Percentiles rank a stretch among this genome's conserved stretches.
phyloP scores from a whole-genome alignment of 2,797 vertebrate genomes.

The Saxicola maurus region DNA sequence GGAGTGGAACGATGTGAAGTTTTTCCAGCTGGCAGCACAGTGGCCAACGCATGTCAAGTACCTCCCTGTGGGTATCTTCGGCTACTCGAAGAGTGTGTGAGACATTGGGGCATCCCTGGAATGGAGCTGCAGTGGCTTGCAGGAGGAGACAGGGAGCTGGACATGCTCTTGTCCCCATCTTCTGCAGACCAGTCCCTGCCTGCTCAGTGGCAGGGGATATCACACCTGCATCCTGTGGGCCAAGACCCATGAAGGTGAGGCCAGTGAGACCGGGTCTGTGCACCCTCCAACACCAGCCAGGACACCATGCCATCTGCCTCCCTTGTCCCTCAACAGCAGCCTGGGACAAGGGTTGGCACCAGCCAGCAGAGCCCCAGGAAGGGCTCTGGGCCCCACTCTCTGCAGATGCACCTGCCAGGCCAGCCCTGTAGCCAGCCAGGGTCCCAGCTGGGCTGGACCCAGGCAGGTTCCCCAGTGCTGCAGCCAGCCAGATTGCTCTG shows the following conservation, averaged over 20 bases:
- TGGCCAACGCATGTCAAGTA: constrained; percentile 91
- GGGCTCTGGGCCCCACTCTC: not conserved
- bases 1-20: constrained; percentile 92
- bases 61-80: constrained; percentile 88
- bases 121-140: not conserved
- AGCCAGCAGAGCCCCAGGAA: not conserved
- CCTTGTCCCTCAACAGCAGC: not conserved
- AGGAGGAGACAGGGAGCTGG: not conserved
- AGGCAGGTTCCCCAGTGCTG: not conserved
- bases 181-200: not conserved
- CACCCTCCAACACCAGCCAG: constrained; percentile 44
- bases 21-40: constrained; percentile 94
- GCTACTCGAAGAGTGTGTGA: constrained; percentile 84
- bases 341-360: constrained; percentile 11
- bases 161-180: not conserved
- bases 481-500: not conserved
- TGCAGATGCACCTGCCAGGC: not conserved
- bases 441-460: constrained; percentile 48
- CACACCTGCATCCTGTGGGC: not conserved
- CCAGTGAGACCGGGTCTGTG: not conserved
- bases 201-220: not conserved
- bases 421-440: not conserved
- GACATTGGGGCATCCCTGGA: not conserved
- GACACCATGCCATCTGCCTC: constrained; percentile 26
- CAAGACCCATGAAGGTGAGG: constrained; percentile 24